Percentiles rank a stretch among this genome's conserved stretches.
These are phyloP conservation scores for Adelphocoris suturalis DNA, from an alignment of 2,888 invertebrate species.

Conservation along the genomic window DNA sequence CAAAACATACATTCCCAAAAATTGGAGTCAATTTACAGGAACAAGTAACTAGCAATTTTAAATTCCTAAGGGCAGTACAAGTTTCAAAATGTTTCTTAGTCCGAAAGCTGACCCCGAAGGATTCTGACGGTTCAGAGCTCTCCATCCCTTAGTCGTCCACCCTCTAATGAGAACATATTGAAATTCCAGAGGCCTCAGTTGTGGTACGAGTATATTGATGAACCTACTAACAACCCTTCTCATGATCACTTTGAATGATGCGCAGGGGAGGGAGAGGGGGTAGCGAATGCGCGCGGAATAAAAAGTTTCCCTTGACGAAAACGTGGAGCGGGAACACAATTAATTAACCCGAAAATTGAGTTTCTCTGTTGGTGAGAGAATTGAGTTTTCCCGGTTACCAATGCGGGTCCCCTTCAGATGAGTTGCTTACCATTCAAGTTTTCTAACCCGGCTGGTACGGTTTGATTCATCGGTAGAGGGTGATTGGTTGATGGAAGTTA, in stretches of 20 bases:
- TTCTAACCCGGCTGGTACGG: background rate
- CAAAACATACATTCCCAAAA: no score
- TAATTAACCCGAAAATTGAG: slow-evolving; percentile 6
- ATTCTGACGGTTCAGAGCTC: no score
- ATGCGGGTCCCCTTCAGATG: background rate
- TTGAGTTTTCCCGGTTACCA: background rate
- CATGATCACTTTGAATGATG: background rate
- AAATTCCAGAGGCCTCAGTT: background rate
- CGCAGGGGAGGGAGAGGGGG: background rate
- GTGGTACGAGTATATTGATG: background rate
- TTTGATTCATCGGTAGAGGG: background rate
- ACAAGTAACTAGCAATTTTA: no score
- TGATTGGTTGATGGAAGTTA: background rate
- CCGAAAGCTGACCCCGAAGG: background rate
- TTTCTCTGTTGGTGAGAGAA: background rate
- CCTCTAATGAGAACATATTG: background rate
- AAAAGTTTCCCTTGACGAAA: slow-evolving; percentile 26
- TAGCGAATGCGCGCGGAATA: background rate
- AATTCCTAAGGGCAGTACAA: no score
- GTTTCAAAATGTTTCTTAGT: background rate
- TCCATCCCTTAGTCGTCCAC: no score
- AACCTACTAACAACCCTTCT: slow-evolving; percentile 22
- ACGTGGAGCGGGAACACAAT: background rate
- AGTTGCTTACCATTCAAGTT: slow-evolving; percentile 22
- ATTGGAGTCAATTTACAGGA: no score